phyloP scores from a whole-genome alignment of 2,797 vertebrate genomes.

The Neosilurus mollespiculum region DNA sequence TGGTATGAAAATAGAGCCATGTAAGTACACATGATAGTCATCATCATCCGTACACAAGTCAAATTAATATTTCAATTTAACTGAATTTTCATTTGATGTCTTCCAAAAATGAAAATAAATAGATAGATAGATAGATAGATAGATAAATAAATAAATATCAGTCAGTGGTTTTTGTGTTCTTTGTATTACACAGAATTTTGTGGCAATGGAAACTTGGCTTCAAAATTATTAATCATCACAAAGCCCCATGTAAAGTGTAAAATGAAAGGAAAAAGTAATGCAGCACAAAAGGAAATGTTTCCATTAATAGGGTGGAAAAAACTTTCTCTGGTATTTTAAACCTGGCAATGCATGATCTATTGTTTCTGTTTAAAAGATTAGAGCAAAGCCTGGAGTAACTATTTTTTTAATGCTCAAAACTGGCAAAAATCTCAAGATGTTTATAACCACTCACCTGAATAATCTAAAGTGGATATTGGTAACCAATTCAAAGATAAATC shows the following conservation, averaged over 20 bases:
- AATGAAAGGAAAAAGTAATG: not conserved
- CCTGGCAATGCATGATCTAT: not conserved
- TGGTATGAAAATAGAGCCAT: not conserved
- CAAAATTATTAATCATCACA: not conserved
- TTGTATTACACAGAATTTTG: not conserved
- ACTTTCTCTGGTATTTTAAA: not conserved
- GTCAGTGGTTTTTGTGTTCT: not conserved
- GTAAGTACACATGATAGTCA: not conserved
- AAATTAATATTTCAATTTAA: not conserved
- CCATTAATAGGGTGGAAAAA: not conserved
- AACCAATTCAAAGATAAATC: not conserved
- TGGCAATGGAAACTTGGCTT: not conserved
- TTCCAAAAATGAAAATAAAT: not conserved
- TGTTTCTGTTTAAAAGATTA: conserved; percentile 3
- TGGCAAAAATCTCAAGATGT: not conserved
- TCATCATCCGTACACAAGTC: not conserved
- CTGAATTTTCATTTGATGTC: not conserved
- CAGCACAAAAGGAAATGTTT: not conserved
- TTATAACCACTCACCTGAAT: not conserved
- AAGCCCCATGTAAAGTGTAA: not conserved
- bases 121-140: too few relatives aligned
- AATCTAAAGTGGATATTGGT: not conserved
- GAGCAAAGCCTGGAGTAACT: not conserved
- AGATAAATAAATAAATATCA: too few relatives aligned
- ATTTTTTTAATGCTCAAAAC: not conserved